Percentiles rank a stretch among this genome's conserved stretches.
phyloP scores from a whole-genome alignment of 2,113 vertebrate species.

The Lycaon pictus region DNA sequence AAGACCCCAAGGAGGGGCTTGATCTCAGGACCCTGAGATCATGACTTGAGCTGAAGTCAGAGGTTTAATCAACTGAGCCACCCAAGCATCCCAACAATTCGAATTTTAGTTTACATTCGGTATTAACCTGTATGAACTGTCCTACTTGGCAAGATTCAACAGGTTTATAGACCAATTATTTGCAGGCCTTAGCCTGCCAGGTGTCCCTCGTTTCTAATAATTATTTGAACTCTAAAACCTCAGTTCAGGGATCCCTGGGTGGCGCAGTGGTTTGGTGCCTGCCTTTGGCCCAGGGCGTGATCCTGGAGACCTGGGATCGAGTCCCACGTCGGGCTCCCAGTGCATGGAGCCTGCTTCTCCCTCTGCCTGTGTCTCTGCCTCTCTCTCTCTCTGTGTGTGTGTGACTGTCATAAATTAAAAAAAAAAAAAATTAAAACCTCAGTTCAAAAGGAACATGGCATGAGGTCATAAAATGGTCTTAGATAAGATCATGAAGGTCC shows the following conservation, averaged over 20 bases:
- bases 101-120: conserved; percentile 89
- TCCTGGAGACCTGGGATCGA: too few relatives aligned
- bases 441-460: not conserved
- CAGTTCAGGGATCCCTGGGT: too few relatives aligned
- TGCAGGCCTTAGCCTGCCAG: conserved; percentile 53
- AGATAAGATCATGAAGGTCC: not conserved
- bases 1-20: not conserved
- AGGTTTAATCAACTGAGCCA: not conserved
- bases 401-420: too few relatives aligned
- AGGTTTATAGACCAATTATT: conserved; percentile 76
- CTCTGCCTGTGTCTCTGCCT: too few relatives aligned
- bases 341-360: too few relatives aligned
- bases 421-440: not conserved
- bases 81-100: conserved; percentile 36
- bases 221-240: conserved; percentile 26
- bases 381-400: too few relatives aligned
- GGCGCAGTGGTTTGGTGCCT: too few relatives aligned
- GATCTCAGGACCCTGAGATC: not conserved
- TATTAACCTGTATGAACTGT: conserved; percentile 85
- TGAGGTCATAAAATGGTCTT: not conserved
- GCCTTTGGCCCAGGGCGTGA: too few relatives aligned
- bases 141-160: conserved; percentile 66
- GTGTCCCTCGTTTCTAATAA: not conserved
- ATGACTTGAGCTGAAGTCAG: not conserved
- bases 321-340: too few relatives aligned